Evolutionary conservation across 2,888 invertebrate species (phyloP).

Genomic region (Himalopsyche tibetana): DNA sequence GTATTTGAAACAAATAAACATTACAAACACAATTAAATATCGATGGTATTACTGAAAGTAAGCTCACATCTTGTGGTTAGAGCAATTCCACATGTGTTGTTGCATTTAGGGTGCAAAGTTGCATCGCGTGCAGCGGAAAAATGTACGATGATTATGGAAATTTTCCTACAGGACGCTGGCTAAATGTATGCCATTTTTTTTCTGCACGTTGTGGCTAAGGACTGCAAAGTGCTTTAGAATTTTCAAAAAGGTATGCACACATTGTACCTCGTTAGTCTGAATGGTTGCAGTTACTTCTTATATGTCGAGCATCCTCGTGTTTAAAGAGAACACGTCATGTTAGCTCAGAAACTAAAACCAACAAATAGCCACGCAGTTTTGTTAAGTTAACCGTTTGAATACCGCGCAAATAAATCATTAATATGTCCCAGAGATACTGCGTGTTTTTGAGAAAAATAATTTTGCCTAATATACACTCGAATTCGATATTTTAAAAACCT

Average conservation of each 20-base stretch:
- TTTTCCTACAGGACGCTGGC: constrained; percentile 35
- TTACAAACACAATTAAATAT: too few relatives aligned
- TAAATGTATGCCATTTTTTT: constrained; percentile 40
- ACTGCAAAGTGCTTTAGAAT: constrained; percentile 6
- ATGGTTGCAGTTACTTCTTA: constrained; percentile 24
- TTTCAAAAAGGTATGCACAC: not conserved
- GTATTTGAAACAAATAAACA: too few relatives aligned
- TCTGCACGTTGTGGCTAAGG: not conserved
- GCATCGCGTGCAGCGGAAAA: constrained; percentile 27
- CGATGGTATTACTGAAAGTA: too few relatives aligned
- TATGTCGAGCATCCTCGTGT: not conserved
- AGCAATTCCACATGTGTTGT: not conserved
- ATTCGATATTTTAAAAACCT: too few relatives aligned
- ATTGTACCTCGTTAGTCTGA: constrained; percentile 29
- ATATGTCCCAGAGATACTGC: too few relatives aligned
- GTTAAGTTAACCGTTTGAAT: too few relatives aligned
- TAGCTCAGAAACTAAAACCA: not conserved
- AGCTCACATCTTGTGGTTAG: not conserved
- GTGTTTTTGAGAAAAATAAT: too few relatives aligned
- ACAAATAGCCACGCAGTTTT: too few relatives aligned
- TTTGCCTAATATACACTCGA: too few relatives aligned
- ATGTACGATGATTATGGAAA: constrained; percentile 42
- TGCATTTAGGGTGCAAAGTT: constrained; percentile 15
- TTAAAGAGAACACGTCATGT: not conserved
- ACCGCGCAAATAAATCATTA: too few relatives aligned